These are phyloP conservation scores for Lycopodina hypogea DNA, from an alignment of 37 sponge, comb jelly and placozoan genomes.

Conservation along the genomic window DNA sequence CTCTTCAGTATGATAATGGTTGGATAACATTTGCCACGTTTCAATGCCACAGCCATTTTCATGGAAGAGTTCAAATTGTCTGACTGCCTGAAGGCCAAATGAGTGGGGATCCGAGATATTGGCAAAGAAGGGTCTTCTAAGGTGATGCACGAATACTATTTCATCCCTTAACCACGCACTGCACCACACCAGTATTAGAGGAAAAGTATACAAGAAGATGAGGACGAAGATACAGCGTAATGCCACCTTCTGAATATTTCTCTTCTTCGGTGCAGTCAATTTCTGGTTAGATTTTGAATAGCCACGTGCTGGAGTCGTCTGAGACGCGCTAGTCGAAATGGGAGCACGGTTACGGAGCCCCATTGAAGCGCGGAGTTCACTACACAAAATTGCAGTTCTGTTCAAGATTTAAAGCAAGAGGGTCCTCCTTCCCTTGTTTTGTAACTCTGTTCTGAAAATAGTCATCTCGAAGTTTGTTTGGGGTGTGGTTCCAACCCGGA, in stretches of 20 bases:
- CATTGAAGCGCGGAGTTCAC: too few relatives aligned
- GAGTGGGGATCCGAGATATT: constrained; percentile 58
- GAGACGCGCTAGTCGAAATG: not conserved
- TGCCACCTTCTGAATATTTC: not conserved
- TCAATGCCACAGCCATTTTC: constrained; percentile 27
- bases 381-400: too few relatives aligned
- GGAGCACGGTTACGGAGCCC: not conserved
- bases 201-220: constrained; percentile 19
- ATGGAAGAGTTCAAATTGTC: constrained; percentile 43
- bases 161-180: constrained; percentile 32
- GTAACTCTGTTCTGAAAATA: too few relatives aligned
- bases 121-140: constrained; percentile 51
- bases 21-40: constrained; percentile 62
- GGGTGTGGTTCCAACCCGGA: too few relatives aligned
- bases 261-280: not conserved
- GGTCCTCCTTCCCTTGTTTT: too few relatives aligned
- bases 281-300: too few relatives aligned
- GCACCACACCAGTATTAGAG: constrained; percentile 19
- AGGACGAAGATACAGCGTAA: not conserved
- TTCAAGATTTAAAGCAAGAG: too few relatives aligned
- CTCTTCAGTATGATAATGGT: constrained; percentile 4
- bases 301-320: not conserved
- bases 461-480: too few relatives aligned
- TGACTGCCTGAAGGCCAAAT: constrained; percentile 45
- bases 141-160: constrained; percentile 59